Evolutionary conservation across 2,888 invertebrate species (phyloP).

Genomic region (Aphelenchoides bicaudatus): DNA sequence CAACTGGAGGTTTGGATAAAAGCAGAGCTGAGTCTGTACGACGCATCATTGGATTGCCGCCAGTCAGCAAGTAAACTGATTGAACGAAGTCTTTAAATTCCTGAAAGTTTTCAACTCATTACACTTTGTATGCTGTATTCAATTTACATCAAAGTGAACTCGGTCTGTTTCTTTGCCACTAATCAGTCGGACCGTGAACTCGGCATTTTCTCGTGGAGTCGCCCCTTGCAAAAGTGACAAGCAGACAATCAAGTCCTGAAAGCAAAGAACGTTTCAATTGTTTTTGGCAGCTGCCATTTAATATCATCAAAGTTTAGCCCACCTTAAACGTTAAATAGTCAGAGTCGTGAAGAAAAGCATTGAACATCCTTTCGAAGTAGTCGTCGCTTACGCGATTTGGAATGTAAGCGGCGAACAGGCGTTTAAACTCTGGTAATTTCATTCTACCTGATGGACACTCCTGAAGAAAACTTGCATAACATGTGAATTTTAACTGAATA

Average conservation of each 20-base stretch:
- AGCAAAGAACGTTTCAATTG: conserved; percentile 16
- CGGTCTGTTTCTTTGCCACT: conserved; percentile 38
- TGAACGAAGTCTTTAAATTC: conserved; percentile 51
- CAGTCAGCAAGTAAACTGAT: conserved; percentile 43
- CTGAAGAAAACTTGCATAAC: conserved; percentile 40
- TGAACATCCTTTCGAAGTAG: conserved; percentile 37
- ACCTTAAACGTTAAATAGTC: conserved; percentile 39
- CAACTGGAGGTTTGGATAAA: background rate
- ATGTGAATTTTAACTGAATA: too few species aligned
- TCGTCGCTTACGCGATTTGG: conserved; percentile 36
- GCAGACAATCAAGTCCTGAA: conserved; percentile 33
- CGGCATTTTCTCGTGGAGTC: conserved; percentile 40
- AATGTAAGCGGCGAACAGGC: conserved; percentile 35
- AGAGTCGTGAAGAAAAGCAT: conserved; percentile 27
- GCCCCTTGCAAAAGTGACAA: conserved; percentile 26
- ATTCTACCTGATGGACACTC: conserved; percentile 56
- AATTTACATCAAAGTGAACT: conserved; percentile 36
- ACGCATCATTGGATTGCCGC: conserved; percentile 23
- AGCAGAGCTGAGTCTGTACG: background rate
- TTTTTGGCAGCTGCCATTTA: background rate
- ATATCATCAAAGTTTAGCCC: background rate
- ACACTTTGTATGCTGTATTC: background rate
- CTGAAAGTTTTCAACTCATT: conserved; percentile 29
- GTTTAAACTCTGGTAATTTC: conserved; percentile 41
- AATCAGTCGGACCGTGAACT: conserved; percentile 52